Evolutionary conservation across 2,888 invertebrate species (phyloP).

Genomic region (Omphaloscelis lunosa): DNA sequence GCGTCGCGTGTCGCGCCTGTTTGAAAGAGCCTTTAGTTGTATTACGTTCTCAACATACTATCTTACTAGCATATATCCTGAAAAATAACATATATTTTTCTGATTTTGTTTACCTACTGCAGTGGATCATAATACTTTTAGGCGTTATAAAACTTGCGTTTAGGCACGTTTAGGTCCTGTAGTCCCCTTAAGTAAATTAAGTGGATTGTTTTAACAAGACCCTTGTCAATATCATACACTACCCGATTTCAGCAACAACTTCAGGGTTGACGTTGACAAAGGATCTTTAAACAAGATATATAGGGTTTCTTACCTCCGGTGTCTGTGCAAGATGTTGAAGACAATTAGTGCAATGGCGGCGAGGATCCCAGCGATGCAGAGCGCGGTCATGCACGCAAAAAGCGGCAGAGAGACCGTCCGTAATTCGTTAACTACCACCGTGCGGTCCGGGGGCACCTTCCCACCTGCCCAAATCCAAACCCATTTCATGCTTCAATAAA

Average conservation of each 20-base stretch:
- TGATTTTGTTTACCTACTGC: too few relatives aligned
- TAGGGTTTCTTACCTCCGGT: constrained; percentile 94
- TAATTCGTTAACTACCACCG: constrained; percentile 96
- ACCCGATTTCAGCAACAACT: constrained; percentile 60
- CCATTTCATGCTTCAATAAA: constrained; percentile 60
- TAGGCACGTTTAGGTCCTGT: too few relatives aligned
- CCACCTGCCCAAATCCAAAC: constrained; percentile 90
- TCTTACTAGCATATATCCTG: too few relatives aligned
- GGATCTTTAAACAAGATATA: constrained; percentile 51
- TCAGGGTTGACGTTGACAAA: constrained; percentile 69
- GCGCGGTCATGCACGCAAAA: constrained; percentile 97
- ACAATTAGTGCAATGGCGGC: constrained; percentile 96
- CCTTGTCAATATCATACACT: constrained; percentile 71
- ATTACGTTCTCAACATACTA: too few relatives aligned
- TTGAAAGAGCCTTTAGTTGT: too few relatives aligned
- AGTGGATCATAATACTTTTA: too few relatives aligned
- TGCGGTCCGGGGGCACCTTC: constrained; percentile 98
- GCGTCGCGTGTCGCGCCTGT: too few relatives aligned
- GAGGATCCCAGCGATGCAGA: constrained; percentile 96
- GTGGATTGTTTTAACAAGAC: constrained; percentile 62
- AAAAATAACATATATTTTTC: too few relatives aligned
- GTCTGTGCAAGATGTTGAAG: constrained; percentile 97
- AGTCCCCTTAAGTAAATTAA: constrained; percentile 38
- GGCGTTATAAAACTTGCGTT: too few relatives aligned
- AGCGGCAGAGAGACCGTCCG: constrained; percentile 97